Evolutionary conservation across 2,888 invertebrate genomes (phyloP).

Genomic region (Rhamnusium bicolor): DNA sequence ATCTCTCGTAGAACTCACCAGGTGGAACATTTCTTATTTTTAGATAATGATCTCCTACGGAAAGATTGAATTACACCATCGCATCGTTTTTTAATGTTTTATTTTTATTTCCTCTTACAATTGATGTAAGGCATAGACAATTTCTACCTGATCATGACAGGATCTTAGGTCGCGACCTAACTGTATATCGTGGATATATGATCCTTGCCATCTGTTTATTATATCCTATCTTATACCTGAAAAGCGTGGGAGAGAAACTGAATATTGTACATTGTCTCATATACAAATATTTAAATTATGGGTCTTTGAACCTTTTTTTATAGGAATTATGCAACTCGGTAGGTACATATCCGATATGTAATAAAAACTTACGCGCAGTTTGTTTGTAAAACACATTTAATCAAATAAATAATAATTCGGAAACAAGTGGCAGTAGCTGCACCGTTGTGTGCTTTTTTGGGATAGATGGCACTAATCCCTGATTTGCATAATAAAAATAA

Average conservation of each 20-base stretch:
- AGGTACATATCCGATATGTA: not conserved
- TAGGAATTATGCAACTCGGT: slow-evolving; percentile 19
- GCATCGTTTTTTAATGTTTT: slow-evolving; percentile 22
- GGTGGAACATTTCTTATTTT: slow-evolving; percentile 7
- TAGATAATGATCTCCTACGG: slow-evolving; percentile 21
- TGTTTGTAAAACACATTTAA: no score
- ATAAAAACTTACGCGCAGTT: not conserved
- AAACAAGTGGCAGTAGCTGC: no score
- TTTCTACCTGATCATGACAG: slow-evolving; percentile 39
- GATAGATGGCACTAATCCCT: no score
- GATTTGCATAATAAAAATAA: no score
- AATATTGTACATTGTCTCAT: slow-evolving; percentile 36
- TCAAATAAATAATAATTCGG: no score
- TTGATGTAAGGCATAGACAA: slow-evolving; percentile 25
- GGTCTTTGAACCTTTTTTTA: slow-evolving; percentile 34
- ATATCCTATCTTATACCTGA: slow-evolving; percentile 46
- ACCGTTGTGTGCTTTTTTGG: no score
- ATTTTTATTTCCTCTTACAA: slow-evolving; percentile 32
- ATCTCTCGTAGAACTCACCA: slow-evolving; percentile 6
- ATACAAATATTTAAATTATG: slow-evolving; percentile 30
- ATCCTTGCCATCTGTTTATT: slow-evolving; percentile 53
- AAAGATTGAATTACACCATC: slow-evolving; percentile 25
- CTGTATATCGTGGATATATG: slow-evolving; percentile 51
- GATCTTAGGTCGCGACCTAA: slow-evolving; percentile 51
- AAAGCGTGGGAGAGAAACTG: slow-evolving; percentile 53